Evolutionary conservation across 2,888 invertebrate genomes (phyloP), one percentile per base, ranked within the genome.

Genomic region (Prosapia bicincta): DNA sequence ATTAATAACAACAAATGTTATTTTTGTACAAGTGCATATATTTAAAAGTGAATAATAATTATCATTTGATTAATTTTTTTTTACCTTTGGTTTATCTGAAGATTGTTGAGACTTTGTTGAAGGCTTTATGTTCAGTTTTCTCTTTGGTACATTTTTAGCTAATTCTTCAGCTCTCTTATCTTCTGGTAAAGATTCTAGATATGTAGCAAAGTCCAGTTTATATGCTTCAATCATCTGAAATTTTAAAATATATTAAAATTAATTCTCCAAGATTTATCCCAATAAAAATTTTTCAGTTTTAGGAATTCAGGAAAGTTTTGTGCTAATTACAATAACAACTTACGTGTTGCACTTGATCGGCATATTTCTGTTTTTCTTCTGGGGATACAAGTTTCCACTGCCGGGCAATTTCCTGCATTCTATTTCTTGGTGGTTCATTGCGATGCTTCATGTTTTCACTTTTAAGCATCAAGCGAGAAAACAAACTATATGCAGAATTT

Each of bases 401-500:
- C 66, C 83, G 82, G 0, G 88, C 86, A 68, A 88, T 86, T 78
- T 85, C 84, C 69, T 84, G 82, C 85, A 88, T 85, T 71, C 88
- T 83, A 71, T 87, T 85, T 81, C 85, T 88, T 7, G 85, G 83
- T 54, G 85, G 84, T 68, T 87, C 83, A 72, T 84, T 81, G 54
- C 83, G 83, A 24, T 84, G 81, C 78, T 85, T 85, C 3, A 87
- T 82, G 76, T 87, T 85, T 20, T 85, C 84, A 74, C 85, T 85
- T 77, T 84, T 83, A 26, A 88, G 80, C 82, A 87, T 84, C 72
- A 84, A 83, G 68, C 85, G 84, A 3, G 87, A 85, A 81, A 87
- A 89, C 30, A 88, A 81, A 72, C 85, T 85, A 81, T 88, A 89
- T 1, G 88, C 87, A 13, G 87, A 87, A 32, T 83, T 84, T 0